Percentiles rank a stretch among this genome's conserved stretches.
Evolutionary conservation across 2,888 invertebrate genomes (phyloP).

Genomic region (Colostygia pectinataria): DNA sequence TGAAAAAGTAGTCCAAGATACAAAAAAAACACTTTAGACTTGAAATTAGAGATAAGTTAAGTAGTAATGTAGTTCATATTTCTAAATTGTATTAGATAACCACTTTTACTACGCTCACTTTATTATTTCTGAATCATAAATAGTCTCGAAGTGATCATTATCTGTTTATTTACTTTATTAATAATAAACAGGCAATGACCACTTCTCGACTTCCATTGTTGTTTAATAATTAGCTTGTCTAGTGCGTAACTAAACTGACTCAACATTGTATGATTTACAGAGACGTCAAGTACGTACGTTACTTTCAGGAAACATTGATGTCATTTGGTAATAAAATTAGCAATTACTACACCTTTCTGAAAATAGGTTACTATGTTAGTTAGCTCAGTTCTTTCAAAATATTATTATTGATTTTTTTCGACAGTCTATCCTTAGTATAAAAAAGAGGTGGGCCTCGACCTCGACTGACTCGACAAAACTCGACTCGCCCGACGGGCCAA

Average conservation of each 20-base stretch:
- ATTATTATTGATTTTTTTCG: no score
- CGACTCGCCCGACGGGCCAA: no score
- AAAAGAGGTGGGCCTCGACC: no score
- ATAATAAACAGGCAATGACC: not conserved
- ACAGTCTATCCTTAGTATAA: no score
- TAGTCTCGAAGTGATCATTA: not conserved
- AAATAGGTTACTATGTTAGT: not conserved
- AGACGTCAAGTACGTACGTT: not conserved
- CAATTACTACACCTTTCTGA: conserved; percentile 1
- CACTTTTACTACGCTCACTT: not conserved
- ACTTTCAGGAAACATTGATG: not conserved
- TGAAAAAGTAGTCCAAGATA: conserved; percentile 8
- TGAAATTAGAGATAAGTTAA: no score
- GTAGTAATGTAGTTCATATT: no score
- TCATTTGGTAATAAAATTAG: not conserved
- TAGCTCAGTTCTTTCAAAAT: no score
- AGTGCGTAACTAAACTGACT: not conserved
- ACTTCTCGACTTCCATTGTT: not conserved
- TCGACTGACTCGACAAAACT: no score
- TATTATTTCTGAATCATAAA: conserved; percentile 6
- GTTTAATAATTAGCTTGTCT: not conserved
- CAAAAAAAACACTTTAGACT: conserved; percentile 4
- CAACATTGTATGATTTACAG: not conserved
- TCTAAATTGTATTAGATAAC: no score
- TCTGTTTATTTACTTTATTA: no score